phyloP scores from a whole-genome alignment of 2,113 vertebrate genomes.

The Cheilinus undulatus region DNA sequence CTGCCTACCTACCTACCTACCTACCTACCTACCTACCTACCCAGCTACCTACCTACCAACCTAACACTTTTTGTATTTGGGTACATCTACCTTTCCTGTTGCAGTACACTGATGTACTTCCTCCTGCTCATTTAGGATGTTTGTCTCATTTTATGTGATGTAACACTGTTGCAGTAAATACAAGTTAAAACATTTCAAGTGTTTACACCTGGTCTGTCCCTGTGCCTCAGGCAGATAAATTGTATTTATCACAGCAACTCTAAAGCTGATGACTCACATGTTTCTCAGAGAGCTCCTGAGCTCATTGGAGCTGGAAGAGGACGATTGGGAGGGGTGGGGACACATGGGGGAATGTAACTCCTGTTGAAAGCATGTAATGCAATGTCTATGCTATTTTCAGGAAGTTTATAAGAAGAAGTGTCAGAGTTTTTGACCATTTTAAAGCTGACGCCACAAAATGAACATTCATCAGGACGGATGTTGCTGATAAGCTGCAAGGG shows the following conservation, averaged over 20 bases:
- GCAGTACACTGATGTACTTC: neutral
- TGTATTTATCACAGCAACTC: conserved; percentile 4
- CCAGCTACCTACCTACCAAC: no score
- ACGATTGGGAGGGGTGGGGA: neutral
- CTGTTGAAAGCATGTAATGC: conserved; percentile 2
- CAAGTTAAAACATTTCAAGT: conserved; percentile 39
- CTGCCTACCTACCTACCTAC: no score
- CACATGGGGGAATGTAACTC: no score
- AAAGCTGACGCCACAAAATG: neutral
- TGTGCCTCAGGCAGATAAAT: neutral
- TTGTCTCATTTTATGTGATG: conserved; percentile 3
- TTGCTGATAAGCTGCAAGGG: neutral
- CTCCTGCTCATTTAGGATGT: neutral
- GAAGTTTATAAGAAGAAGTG: neutral
- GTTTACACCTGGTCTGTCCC: conserved; percentile 7
- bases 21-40: no score
- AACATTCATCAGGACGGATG: neutral
- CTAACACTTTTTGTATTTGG: no score
- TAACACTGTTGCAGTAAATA: conserved; percentile 32
- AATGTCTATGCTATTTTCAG: conserved; percentile 1
- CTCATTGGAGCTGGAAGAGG: neutral
- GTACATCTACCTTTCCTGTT: neutral
- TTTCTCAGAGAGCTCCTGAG: neutral
- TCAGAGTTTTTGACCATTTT: neutral
- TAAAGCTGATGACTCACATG: conserved; percentile 17